Conservation (phyloP, 2,113 vertebrate genomes). For the Bujurquina vittata region DNA sequence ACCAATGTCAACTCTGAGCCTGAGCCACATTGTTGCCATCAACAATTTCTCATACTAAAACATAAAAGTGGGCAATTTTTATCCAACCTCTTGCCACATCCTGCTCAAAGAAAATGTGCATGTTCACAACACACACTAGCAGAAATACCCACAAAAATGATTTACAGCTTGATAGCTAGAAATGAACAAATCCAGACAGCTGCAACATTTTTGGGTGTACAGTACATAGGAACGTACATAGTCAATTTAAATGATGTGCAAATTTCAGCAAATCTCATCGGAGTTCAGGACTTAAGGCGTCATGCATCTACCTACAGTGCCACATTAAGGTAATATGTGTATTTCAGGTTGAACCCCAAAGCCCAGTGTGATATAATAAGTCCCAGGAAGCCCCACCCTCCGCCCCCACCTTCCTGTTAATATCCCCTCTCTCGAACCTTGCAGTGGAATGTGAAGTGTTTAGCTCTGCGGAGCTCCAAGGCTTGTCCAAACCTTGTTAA, state of each 20-base stretch:
- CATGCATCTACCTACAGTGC: background rate
- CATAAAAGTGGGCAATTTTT: conserved; percentile 17
- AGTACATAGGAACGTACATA: background rate
- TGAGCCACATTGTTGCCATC: conserved; percentile 17
- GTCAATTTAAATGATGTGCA: background rate
- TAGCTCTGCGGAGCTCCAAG: conserved; percentile 34
- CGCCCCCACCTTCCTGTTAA: background rate
- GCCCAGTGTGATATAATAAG: conserved; percentile 20
- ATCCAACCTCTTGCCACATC: background rate
- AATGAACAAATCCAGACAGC: conserved; percentile 7
- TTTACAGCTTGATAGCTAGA: background rate
- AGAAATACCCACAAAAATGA: background rate
- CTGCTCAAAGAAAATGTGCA: background rate
- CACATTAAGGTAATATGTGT: background rate
- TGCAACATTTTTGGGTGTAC: background rate
- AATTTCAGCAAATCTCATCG: background rate
- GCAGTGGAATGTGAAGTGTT: conserved; percentile 70
- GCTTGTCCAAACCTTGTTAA: conserved; percentile 64
- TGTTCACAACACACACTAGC: background rate
- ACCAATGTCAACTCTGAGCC: conserved; percentile 25
- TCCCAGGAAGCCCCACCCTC: conserved; percentile 8
- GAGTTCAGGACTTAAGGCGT: background rate
- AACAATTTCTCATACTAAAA: conserved; percentile 6
- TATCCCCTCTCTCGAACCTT: conserved; percentile 35
- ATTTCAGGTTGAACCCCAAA: conserved; percentile 4